phyloP scores from a whole-genome alignment of 2,113 vertebrate species.

The Eubucco bourcierii region DNA sequence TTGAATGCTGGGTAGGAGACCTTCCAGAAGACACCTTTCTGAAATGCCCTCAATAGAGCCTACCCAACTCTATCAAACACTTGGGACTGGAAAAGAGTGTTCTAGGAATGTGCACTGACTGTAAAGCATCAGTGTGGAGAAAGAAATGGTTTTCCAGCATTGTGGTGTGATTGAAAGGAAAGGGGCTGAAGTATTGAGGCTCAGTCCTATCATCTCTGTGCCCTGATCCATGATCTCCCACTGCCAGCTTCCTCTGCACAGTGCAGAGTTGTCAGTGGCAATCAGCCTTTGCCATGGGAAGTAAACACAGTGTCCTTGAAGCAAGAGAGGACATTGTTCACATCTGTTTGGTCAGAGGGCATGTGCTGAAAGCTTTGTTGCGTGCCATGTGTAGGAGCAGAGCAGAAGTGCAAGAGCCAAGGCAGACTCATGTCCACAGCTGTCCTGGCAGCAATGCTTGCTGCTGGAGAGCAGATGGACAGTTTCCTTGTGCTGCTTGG shows the following conservation, averaged over 20 bases:
- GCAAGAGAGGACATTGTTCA: not conserved
- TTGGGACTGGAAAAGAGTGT: not conserved
- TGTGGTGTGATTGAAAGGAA: not conserved
- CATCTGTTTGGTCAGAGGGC: not conserved
- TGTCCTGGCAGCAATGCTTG: not conserved
- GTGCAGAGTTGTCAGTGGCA: not conserved
- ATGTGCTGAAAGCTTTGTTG: not conserved
- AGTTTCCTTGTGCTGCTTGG: not conserved
- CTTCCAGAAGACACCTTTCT: not conserved
- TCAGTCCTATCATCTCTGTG: too few species aligned
- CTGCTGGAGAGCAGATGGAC: not conserved
- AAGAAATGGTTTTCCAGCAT: not conserved
- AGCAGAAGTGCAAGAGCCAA: not conserved
- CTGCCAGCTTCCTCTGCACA: not conserved
- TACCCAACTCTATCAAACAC: not conserved
- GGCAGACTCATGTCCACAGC: not conserved
- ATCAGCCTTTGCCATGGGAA: not conserved
- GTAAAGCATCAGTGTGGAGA: not conserved
- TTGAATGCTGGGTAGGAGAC: not conserved
- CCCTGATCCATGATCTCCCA: not conserved
- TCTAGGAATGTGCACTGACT: not conserved
- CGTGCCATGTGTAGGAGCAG: not conserved
- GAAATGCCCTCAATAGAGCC: not conserved
- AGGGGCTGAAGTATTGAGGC: not conserved
- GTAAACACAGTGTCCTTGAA: not conserved